Evolutionary conservation across 1,140 invertebrate genomes (phyloP).

Genomic region (Elysia chlorotica): DNA sequence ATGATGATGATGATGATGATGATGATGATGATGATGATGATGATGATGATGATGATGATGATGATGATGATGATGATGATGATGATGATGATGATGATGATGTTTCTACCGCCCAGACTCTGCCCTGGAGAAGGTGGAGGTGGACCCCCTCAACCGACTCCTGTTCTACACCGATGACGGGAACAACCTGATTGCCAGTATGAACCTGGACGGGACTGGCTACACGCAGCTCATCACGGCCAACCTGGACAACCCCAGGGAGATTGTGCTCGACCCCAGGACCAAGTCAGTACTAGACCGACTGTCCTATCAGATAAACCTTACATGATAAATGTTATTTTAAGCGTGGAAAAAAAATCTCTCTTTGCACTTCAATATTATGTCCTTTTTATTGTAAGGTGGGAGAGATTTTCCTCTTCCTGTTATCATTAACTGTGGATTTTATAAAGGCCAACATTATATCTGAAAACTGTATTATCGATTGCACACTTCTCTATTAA

Average conservation of each 20-base stretch:
- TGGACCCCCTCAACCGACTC: conserved; percentile 39
- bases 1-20: neutral
- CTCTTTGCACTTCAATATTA: too few species aligned
- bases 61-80: neutral
- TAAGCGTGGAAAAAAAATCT: too few species aligned
- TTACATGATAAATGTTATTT: too few species aligned
- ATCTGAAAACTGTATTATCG: too few species aligned
- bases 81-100: neutral
- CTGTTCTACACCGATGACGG: conserved; percentile 51
- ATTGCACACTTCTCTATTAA: too few species aligned
- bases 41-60: neutral
- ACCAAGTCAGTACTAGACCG: conserved; percentile 36
- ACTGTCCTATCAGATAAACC: too few species aligned
- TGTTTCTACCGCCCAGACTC: conserved; percentile 27
- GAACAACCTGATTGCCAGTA: conserved; percentile 39
- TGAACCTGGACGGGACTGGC: conserved; percentile 42
- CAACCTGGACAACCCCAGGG: conserved; percentile 87
- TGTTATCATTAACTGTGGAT: too few species aligned
- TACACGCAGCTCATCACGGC: conserved; percentile 82
- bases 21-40: neutral
- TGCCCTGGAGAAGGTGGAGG: conserved; percentile 42
- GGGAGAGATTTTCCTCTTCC: too few species aligned
- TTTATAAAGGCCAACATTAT: too few species aligned
- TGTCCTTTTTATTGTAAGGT: too few species aligned
- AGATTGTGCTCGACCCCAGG: conserved; percentile 88